A percentile compares a stretch with the other conserved stretches of the same genome.
phyloP scores from a whole-genome alignment of 2,797 vertebrate species.

The Microchirus variegatus region DNA sequence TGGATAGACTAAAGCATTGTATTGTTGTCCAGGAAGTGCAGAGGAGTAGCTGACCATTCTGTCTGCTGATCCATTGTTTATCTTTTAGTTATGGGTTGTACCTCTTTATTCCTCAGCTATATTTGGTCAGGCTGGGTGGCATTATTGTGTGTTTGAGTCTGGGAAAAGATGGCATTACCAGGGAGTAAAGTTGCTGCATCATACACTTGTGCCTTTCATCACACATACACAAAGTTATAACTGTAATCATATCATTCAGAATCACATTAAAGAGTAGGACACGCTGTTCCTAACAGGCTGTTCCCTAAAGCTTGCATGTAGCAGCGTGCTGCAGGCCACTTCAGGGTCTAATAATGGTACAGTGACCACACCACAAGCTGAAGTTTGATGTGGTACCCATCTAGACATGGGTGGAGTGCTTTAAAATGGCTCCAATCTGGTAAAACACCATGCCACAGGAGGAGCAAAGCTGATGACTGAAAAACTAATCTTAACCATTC shows the following conservation, averaged over 20 bases:
- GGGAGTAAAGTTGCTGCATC: slow-evolving; percentile 35
- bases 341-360: slow-evolving; percentile 62
- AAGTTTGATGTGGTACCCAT: slow-evolving; percentile 71
- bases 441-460: slow-evolving; percentile 59
- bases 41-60: slow-evolving; percentile 67
- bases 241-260: slow-evolving; percentile 32
- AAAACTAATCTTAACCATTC: slow-evolving; percentile 31
- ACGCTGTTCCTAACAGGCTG: slow-evolving; percentile 16
- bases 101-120: slow-evolving; percentile 49
- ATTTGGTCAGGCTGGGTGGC: slow-evolving; percentile 63
- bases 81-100: slow-evolving; percentile 57
- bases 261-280: slow-evolving; percentile 25
- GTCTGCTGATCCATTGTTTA: slow-evolving; percentile 70
- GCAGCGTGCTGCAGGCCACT: slow-evolving; percentile 40
- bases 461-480: slow-evolving; percentile 40
- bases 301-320: slow-evolving; percentile 28
- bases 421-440: slow-evolving; percentile 61
- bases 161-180: slow-evolving; percentile 55
- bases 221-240: slow-evolving; percentile 16
- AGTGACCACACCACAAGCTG: slow-evolving; percentile 63
- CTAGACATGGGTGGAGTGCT: slow-evolving; percentile 71
- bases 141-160: slow-evolving; percentile 57
- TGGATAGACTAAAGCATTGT: slow-evolving; percentile 53
- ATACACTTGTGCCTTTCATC: slow-evolving; percentile 23
- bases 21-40: slow-evolving; percentile 81